Base-by-base conservation (phyloP, 2,113 vertebrate genomes). In the Nothocercus nigrocapillus region DNA sequence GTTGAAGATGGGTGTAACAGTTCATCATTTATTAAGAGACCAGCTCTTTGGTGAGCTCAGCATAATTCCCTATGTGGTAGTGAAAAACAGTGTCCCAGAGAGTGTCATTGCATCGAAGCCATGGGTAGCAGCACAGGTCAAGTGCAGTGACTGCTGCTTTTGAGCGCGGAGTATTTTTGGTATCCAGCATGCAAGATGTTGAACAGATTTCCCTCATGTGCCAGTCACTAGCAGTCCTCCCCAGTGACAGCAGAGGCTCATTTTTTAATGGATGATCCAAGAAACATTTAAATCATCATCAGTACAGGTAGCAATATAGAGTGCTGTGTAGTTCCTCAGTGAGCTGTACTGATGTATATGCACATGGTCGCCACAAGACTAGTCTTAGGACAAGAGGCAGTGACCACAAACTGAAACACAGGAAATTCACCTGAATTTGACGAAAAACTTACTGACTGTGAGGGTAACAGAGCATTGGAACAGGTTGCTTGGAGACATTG, bases 1-100 rank as follows among this genome's bases (percentile, higher is more conserved):
- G 73, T 81, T 90, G 92, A 92, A 83, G 74, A 84, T 72, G 49
- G 93, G 62, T 53, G 61, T 58, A 88, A 63, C 62, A 86, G 20
- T 11, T 42, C 90, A 72, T 45, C 73, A 27, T 90, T 93, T 77
- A 24, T 19, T 45, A 53, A 42, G 47, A 61, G 36, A 32, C 90
- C 25, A 28, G 44, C 25, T 53, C 64, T 92, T 70, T 11, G 56
- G 74, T 42, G 80, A 88, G 32, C 49, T 73, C 64, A 34, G n/a
- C 1, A 1, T 38, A 77, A 36, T 14, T 45, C 49, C 54, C 36
- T 19, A 27, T 24, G 12, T 54, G 38, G 66, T 8, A 61, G 62
- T 51, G 63, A 80, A 83, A 83, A 89, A 21, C 12, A 18, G 2
- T 40, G 16, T 42, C n/a, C 61, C 38, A 61, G 51, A 14, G 3